Conservation (phyloP, 2,888 invertebrate species). For the Diarsia rubi region DNA sequence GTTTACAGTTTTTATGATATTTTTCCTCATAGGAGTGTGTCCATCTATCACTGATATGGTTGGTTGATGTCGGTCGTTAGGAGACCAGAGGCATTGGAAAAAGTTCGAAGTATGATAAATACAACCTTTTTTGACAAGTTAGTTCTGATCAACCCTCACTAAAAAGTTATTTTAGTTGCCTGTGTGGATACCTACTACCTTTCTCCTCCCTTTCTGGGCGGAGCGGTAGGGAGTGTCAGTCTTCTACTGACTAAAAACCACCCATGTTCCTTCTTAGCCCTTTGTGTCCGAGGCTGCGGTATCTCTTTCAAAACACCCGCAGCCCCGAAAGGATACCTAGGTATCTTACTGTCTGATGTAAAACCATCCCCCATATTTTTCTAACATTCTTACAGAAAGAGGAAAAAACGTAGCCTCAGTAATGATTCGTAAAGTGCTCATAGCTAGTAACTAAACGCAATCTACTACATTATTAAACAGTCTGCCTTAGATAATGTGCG, state of each 20-base stretch:
- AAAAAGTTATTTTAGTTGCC: background rate
- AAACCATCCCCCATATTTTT: background rate
- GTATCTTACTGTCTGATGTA: background rate
- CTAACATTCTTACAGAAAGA: background rate
- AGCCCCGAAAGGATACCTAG: background rate
- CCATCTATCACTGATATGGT: conserved; percentile 40
- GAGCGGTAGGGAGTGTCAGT: no score
- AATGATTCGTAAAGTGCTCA: conserved; percentile 5
- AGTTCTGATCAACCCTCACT: background rate
- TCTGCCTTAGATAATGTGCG: conserved; percentile 51
- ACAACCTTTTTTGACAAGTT: background rate
- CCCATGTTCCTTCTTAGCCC: no score
- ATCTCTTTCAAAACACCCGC: no score
- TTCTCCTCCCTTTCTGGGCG: no score
- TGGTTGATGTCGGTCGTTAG: conserved; percentile 31
- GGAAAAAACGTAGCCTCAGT: background rate
- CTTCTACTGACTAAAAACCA: no score
- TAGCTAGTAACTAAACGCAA: conserved; percentile 12
- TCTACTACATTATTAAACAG: conserved; percentile 39
- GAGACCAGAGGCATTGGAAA: background rate
- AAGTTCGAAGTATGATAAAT: background rate
- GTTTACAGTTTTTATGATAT: conserved; percentile 21
- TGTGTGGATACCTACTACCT: no score
- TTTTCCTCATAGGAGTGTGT: background rate
- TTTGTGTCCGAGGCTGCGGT: no score